These are phyloP conservation scores for Tiliqua scincoides DNA, from an alignment of 2,113 vertebrate genomes.

Conservation along the genomic window DNA sequence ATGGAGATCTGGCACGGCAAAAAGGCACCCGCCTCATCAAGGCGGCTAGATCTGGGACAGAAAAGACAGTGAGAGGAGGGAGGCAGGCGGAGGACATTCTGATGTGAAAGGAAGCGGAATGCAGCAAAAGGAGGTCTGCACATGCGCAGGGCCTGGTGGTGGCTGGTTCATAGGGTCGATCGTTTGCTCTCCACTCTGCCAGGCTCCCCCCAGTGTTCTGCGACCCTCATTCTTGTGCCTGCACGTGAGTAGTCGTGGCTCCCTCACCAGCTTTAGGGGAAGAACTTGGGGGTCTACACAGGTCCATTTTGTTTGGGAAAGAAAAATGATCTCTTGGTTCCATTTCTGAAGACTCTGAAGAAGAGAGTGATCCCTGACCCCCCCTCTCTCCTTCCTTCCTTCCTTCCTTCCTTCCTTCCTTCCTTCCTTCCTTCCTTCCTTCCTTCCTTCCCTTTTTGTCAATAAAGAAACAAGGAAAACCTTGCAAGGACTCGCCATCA, in stretches of 20 bases:
- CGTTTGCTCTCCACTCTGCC: no score
- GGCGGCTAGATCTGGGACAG: neutral
- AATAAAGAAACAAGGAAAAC: constrained; percentile 19
- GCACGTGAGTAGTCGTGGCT: no score
- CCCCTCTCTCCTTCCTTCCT: neutral
- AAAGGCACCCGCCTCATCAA: neutral
- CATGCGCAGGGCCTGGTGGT: no score
- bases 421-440: neutral
- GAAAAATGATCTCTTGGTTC: no score
- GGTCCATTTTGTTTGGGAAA: neutral
- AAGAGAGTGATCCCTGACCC: neutral
- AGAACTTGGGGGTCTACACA: no score
- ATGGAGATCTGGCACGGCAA: neutral
- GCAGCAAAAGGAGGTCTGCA: no score
- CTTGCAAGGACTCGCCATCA: constrained; percentile 34
- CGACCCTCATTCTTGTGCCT: no score
- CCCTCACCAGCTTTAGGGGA: no score
- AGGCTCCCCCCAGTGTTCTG: no score
- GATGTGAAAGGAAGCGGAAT: neutral
- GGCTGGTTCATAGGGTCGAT: no score
- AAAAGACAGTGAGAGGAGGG: neutral
- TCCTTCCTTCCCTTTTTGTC: neutral
- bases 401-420: neutral
- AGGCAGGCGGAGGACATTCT: neutral
- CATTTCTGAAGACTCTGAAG: neutral